Conservation (phyloP, 2,888 invertebrate species). For the Uropetala carovei region DNA sequence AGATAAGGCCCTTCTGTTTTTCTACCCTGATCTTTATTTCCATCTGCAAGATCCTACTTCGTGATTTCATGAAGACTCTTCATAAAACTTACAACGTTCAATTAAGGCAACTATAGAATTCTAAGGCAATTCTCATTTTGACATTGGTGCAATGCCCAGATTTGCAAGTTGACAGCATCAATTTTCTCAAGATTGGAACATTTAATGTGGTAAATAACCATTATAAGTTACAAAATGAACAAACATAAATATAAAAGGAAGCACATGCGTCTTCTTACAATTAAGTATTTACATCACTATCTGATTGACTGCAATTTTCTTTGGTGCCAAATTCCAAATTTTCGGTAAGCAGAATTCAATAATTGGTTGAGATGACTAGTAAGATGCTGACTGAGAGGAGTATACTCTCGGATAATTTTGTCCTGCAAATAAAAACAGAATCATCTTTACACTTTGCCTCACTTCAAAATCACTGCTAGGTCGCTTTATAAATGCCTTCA, state of each 20-base stretch:
- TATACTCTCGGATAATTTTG: constrained; percentile 87
- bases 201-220: constrained; percentile 50
- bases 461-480: constrained; percentile 10
- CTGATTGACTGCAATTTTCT: constrained; percentile 72
- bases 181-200: constrained; percentile 32
- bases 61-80: constrained; percentile 18
- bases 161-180: constrained; percentile 25
- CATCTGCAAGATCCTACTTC: neutral
- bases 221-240: constrained; percentile 46
- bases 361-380: constrained; percentile 93
- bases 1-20: neutral
- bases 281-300: constrained; percentile 59
- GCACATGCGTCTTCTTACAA: constrained; percentile 36
- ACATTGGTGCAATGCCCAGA: constrained; percentile 50
- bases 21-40: constrained; percentile 35
- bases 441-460: constrained; percentile 52
- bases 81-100: neutral
- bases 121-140: constrained; percentile 50
- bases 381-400: constrained; percentile 87
- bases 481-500: constrained; percentile 56
- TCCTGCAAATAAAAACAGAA: constrained; percentile 78
- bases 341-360: constrained; percentile 89
- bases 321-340: constrained; percentile 92
- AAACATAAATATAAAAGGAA: constrained; percentile 61
- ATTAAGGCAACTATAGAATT: constrained; percentile 30